Percentiles rank a stretch among this genome's conserved stretches.
Conservation (phyloP, 2,888 invertebrate species). For the Cosmia pyralina region DNA sequence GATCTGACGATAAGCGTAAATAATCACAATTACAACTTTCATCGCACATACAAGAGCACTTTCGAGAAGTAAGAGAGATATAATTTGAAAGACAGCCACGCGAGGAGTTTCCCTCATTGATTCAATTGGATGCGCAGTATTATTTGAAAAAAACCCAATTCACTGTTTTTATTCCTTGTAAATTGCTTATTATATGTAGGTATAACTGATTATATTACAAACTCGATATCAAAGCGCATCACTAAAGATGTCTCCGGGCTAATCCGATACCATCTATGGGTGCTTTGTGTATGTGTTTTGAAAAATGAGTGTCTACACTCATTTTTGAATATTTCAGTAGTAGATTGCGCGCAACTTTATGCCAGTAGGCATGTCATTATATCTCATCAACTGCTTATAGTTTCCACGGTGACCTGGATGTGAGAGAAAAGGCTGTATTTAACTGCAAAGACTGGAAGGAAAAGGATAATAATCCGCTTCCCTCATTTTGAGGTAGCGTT, state of each 20-base stretch:
- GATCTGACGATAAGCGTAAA: conserved; percentile 54
- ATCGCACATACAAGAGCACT: conserved; percentile 47
- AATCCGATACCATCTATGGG: no score
- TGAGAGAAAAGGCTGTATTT: conserved; percentile 40
- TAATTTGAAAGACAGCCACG: conserved; percentile 46
- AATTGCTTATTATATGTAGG: no score
- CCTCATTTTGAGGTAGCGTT: conserved; percentile 38
- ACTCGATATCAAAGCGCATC: no score
- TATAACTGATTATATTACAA: no score
- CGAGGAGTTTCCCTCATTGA: conserved; percentile 47
- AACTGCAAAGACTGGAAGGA: conserved; percentile 25
- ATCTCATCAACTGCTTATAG: conserved; percentile 16
- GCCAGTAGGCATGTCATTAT: conserved; percentile 15
- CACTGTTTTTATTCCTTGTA: no score
- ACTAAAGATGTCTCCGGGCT: no score
- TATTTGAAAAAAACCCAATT: conserved; percentile 14
- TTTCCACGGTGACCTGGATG: conserved; percentile 45
- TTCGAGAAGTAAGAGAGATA: conserved; percentile 51
- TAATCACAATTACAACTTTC: conserved; percentile 58
- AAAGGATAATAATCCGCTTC: conserved; percentile 52
- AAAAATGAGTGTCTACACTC: no score
- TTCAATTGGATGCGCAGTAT: conserved; percentile 46
- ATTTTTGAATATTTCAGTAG: no score
- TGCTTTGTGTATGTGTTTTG: no score
- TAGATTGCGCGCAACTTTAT: conserved; percentile 16